Evolutionary conservation across 2,113 vertebrate species (phyloP), one percentile per base, ranked within the genome.

Genomic region (Callionymus lyra): DNA sequence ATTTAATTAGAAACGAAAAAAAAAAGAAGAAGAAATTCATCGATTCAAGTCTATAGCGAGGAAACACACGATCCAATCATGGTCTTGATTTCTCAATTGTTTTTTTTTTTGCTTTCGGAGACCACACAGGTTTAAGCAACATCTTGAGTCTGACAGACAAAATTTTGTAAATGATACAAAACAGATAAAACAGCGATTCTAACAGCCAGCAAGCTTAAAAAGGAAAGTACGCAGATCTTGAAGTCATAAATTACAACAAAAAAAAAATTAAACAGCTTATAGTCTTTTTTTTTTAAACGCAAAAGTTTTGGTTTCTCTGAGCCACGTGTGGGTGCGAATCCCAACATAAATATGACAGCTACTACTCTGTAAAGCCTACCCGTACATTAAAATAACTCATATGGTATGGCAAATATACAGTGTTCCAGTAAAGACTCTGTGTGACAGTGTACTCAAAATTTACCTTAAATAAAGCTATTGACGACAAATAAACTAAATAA

Each of bases 221-320:
- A 53, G 34, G 36, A 56, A 56, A 67, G 47, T 44, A 43, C 48
- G 55, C 44, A 63, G 56, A 40, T 19, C 35, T 69, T 47, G 50
- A 65, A 53, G 46, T 66, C 43, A 76, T 82, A 79, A 82, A 82
- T 70, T n/a, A n/a, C n/a, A n/a, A n/a, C n/a, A n/a, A n/a, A n/a
- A n/a, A 82, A 67, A 71, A 55, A 68, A 70, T 66, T 63, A 70
- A 79, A 79, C 68, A 77, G 66, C 67, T 79, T 77, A 77, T 79
- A 67, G 59, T 51, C 40, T 52, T 58, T 40, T 32, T 17, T 27
- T 41, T 44, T 31, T 39, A 14, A 56, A 70, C 42, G 70, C 38
- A 74, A 40, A 61, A 37, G 68, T 76, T 75, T 76, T 77, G 67
- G 70, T 84, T 62, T 67, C 49, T 73, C 69, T 61, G 64, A 79